These are phyloP conservation scores for Mythimna pallens DNA, from an alignment of 2,888 invertebrate species.

Conservation along the genomic window DNA sequence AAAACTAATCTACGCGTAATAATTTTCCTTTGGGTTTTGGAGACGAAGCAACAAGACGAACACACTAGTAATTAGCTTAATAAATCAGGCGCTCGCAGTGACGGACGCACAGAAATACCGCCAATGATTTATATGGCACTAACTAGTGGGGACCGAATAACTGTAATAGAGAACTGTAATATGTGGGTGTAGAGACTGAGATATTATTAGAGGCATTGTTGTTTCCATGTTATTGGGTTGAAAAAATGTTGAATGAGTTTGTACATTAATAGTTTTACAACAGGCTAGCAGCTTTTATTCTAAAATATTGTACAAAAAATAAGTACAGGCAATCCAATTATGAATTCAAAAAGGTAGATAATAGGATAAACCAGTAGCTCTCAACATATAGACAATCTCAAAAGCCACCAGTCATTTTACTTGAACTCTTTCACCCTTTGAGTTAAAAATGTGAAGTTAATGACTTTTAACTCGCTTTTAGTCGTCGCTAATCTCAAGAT, in stretches of 20 bases:
- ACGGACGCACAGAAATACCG: slow-evolving; percentile 78
- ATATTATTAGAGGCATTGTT: slow-evolving; percentile 38
- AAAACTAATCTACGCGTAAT: slow-evolving; percentile 55
- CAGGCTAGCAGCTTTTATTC: neutral
- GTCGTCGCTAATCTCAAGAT: slow-evolving; percentile 45
- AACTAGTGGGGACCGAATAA: slow-evolving; percentile 57
- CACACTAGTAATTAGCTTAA: slow-evolving; percentile 75
- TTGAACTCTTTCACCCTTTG: slow-evolving; percentile 25
- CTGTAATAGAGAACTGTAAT: slow-evolving; percentile 46
- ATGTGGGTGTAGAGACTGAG: slow-evolving; percentile 9
- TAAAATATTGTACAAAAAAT: neutral
- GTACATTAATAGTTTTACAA: too few relatives aligned
- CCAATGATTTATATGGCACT: slow-evolving; percentile 75
- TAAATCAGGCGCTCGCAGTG: slow-evolving; percentile 80
- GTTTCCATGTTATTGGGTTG: neutral
- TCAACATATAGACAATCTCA: slow-evolving; percentile 14
- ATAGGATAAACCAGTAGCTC: neutral
- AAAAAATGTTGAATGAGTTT: slow-evolving; percentile 6
- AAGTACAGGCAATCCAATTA: too few relatives aligned
- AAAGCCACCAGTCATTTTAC: slow-evolving; percentile 4
- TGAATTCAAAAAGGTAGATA: neutral
- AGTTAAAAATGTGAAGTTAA: slow-evolving; percentile 55
- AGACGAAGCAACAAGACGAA: slow-evolving; percentile 51
- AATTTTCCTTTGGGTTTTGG: slow-evolving; percentile 45
- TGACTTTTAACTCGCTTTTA: slow-evolving; percentile 44